Conservation (phyloP, 2,888 invertebrate genomes). For the Mesodorylaimus sp. region DNA sequence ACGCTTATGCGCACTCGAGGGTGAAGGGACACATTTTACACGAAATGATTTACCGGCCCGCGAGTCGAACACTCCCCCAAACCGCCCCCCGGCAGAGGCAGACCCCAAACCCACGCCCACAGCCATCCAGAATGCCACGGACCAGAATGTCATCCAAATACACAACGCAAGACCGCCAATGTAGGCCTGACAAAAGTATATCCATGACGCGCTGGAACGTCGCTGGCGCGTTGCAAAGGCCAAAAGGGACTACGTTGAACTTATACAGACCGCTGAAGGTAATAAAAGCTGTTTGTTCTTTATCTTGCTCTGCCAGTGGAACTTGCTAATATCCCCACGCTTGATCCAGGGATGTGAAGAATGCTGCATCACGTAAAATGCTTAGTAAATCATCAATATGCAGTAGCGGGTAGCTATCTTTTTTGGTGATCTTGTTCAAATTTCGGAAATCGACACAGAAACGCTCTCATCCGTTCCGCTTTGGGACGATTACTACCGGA, state of each 20-base stretch:
- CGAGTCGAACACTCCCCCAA: no score
- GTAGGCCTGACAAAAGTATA: conserved; percentile 12
- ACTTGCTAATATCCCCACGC: conserved; percentile 14
- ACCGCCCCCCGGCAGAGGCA: no score
- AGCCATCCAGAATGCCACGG: neutral
- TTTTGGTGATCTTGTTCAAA: neutral
- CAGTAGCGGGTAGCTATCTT: conserved; percentile 1
- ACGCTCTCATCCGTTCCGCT: conserved; percentile 16
- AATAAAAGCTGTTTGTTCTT: conserved; percentile 16
- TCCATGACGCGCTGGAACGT: conserved; percentile 19
- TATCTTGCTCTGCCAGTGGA: conserved; percentile 11
- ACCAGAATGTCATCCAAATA: conserved; percentile 19
- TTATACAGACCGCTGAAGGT: conserved; percentile 15
- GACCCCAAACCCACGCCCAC: no score
- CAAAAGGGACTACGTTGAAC: conserved; percentile 12
- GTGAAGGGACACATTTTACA: no score
- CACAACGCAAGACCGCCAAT: conserved; percentile 14
- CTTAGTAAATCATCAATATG: neutral
- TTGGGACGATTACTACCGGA: neutral
- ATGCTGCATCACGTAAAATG: neutral
- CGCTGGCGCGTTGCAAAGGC: conserved; percentile 13
- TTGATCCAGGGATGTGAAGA: neutral
- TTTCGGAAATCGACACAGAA: neutral
- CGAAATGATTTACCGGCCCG: no score
- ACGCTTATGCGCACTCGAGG: no score